These are phyloP conservation scores for Anoplophora glabripennis DNA, from an alignment of 1,140 invertebrate genomes.

Conservation along the genomic window DNA sequence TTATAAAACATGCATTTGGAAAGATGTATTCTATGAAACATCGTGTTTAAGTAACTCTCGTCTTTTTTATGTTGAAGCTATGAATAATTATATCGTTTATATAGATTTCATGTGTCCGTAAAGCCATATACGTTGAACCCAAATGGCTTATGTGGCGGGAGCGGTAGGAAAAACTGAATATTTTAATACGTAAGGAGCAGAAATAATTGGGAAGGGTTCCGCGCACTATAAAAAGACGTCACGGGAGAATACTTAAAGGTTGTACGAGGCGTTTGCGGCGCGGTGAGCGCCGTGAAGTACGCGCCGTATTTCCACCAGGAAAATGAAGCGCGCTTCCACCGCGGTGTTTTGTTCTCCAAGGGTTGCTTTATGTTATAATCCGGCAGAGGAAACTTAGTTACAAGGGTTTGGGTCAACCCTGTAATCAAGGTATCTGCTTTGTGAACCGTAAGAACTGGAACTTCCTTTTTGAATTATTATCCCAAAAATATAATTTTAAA, in stretches of 20 bases:
- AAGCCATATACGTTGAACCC: background rate
- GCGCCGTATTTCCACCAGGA: conserved; percentile 19
- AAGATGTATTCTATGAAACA: too few relatives aligned
- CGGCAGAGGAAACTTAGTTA: conserved; percentile 1
- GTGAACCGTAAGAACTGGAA: background rate
- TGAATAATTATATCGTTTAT: too few relatives aligned
- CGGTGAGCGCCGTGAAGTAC: conserved; percentile 18
- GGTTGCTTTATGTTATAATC: conserved; percentile 18
- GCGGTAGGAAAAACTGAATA: conserved; percentile 17
- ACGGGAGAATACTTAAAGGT: conserved; percentile 21
- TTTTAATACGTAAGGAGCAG: conserved; percentile 16
- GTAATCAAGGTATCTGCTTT: conserved; percentile 3
- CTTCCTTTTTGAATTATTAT: too few relatives aligned
- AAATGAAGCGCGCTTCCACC: conserved; percentile 17
- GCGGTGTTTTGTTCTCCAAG: conserved; percentile 13
- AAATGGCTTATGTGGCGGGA: conserved; percentile 17
- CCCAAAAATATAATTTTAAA: too few relatives aligned
- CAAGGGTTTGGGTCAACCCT: background rate
- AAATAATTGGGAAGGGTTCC: conserved; percentile 16
- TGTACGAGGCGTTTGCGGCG: conserved; percentile 18
- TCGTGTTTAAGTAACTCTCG: too few relatives aligned
- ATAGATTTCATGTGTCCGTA: too few relatives aligned
- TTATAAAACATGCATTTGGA: too few relatives aligned
- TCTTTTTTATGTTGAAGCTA: too few relatives aligned
- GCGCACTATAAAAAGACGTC: conserved; percentile 7